These are phyloP conservation scores for Cyprinodon variegatus DNA, from an alignment of 2,113 vertebrate species.

Conservation along the genomic window DNA sequence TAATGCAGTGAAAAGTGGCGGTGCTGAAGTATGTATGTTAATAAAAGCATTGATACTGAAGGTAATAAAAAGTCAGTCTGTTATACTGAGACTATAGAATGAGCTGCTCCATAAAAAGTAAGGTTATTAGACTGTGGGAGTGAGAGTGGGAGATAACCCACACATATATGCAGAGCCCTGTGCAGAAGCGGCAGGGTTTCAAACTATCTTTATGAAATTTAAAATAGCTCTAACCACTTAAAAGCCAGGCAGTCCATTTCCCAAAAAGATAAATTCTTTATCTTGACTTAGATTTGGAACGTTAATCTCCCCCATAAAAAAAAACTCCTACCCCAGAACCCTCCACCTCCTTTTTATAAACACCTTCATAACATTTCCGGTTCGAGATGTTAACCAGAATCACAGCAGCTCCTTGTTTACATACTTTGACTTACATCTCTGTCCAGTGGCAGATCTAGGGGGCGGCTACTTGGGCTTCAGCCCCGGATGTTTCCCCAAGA, in stretches of 20 bases:
- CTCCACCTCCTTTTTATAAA: not conserved
- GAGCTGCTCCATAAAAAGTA: not conserved
- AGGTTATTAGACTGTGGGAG: no score
- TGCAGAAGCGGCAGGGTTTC: not conserved
- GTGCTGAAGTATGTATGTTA: conserved; percentile 73
- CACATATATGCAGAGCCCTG: no score
- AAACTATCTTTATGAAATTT: not conserved
- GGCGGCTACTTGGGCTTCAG: no score
- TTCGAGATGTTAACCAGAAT: not conserved
- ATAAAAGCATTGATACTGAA: conserved; percentile 83
- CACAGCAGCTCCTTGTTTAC: conserved; percentile 1
- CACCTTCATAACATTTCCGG: not conserved
- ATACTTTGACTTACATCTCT: not conserved
- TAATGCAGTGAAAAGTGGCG: conserved; percentile 76
- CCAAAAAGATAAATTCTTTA: not conserved
- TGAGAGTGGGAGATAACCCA: no score
- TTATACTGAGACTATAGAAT: not conserved
- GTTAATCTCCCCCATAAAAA: not conserved
- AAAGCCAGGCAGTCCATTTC: not conserved
- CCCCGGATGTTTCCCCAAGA: no score
- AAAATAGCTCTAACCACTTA: not conserved
- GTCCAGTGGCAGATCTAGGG: not conserved
- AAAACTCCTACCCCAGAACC: no score
- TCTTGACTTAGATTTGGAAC: not conserved
- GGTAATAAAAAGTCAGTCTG: conserved; percentile 38